Evolutionary conservation across 2,797 vertebrate species (phyloP).

Genomic region (Tympanoctomys barrerae): DNA sequence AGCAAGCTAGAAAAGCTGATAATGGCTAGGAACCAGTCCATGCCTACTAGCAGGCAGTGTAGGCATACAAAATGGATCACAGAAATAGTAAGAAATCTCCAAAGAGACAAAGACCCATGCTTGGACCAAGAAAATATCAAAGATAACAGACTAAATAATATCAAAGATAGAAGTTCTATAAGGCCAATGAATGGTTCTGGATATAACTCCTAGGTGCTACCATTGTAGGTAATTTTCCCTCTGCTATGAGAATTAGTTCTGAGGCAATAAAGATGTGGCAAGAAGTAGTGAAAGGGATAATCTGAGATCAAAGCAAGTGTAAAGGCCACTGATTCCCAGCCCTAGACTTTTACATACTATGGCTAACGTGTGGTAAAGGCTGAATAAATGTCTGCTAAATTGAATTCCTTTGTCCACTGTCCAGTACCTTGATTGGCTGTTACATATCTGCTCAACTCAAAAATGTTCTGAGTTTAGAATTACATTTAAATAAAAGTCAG

Average conservation of each 20-base stretch:
- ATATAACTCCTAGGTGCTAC: background rate
- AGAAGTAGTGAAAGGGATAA: background rate
- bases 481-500: background rate
- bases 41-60: background rate
- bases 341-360: background rate
- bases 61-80: background rate
- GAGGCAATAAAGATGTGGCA: background rate
- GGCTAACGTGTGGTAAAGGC: background rate
- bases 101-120: background rate
- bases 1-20: background rate
- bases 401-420: background rate
- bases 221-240: background rate
- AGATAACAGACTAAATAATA: background rate
- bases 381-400: background rate
- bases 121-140: background rate
- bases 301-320: background rate
- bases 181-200: background rate
- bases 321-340: background rate
- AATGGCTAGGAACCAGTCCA: background rate
- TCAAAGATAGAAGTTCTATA: background rate
- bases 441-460: background rate
- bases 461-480: background rate
- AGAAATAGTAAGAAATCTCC: background rate
- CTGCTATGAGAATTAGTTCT: background rate
- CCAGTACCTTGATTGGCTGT: background rate